These are phyloP conservation scores for Phrynosoma blainvillii DNA, from an alignment of 2,113 vertebrate genomes.

Conservation along the genomic window DNA sequence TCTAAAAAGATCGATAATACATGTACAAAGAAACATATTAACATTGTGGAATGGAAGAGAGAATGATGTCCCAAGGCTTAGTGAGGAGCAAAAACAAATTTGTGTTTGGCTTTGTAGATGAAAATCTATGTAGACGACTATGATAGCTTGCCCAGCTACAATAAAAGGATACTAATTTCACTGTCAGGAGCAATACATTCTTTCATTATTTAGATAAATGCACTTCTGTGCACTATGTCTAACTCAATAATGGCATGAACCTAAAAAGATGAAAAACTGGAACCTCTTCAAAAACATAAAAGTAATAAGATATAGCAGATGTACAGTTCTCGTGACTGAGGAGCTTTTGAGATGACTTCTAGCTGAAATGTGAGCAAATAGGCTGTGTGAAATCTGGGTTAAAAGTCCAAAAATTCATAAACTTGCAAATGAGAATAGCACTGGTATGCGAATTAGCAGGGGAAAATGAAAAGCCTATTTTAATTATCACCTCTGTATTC, in stretches of 20 bases:
- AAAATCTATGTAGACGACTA: slow-evolving; percentile 35
- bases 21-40: background rate
- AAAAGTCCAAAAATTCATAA: slow-evolving; percentile 70
- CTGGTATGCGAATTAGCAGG: slow-evolving; percentile 44
- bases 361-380: slow-evolving; percentile 55
- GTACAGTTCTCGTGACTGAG: slow-evolving; percentile 53
- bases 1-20: background rate
- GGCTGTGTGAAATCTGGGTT: slow-evolving; percentile 53
- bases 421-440: slow-evolving; percentile 61
- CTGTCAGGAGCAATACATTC: slow-evolving; percentile 55
- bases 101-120: slow-evolving; percentile 34
- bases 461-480: slow-evolving; percentile 53
- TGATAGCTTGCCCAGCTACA: slow-evolving; percentile 40
- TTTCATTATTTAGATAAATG: slow-evolving; percentile 60
- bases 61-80: background rate
- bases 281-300: slow-evolving; percentile 50
- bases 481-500: slow-evolving; percentile 66
- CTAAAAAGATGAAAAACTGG: slow-evolving; percentile 56
- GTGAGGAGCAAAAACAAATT: slow-evolving; percentile 12
- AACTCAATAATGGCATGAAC: slow-evolving; percentile 50
- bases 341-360: slow-evolving; percentile 51
- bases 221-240: slow-evolving; percentile 39
- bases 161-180: slow-evolving; percentile 57
- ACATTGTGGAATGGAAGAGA: background rate
- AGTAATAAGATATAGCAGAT: slow-evolving; percentile 40